Evolutionary conservation across 2,113 vertebrate genomes (phyloP).

Genomic region (Gopherus evgoodei): DNA sequence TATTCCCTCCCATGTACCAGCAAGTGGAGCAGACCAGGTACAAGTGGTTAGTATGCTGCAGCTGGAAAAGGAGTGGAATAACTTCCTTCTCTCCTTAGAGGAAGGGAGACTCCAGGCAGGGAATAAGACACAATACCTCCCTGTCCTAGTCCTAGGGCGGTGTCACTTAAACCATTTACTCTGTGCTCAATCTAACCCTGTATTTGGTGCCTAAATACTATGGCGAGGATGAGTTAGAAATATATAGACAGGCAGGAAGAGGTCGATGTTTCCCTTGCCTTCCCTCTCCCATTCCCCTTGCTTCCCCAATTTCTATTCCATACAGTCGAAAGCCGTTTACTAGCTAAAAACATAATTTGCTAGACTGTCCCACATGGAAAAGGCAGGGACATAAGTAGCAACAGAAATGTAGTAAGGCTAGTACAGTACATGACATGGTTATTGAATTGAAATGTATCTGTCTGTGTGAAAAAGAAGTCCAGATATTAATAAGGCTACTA

Average conservation of each 20-base stretch:
- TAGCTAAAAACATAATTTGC: background rate
- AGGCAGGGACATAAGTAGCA: slow-evolving; percentile 2
- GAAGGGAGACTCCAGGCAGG: background rate
- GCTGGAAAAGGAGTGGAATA: background rate
- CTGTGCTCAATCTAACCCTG: background rate
- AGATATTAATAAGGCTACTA: background rate
- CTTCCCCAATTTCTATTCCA: background rate
- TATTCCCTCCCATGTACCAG: background rate
- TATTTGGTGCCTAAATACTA: background rate
- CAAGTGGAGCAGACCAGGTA: background rate
- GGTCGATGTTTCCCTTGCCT: background rate
- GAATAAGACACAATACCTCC: background rate
- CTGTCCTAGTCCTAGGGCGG: background rate
- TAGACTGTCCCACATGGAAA: background rate
- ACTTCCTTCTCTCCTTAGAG: background rate
- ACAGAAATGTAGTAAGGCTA: background rate
- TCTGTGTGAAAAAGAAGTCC: background rate
- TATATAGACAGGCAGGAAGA: background rate
- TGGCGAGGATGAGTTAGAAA: background rate
- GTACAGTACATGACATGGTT: background rate
- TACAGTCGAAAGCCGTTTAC: background rate
- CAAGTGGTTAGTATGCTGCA: background rate
- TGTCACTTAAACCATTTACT: background rate
- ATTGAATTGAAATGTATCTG: background rate
- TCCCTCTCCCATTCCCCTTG: accelerated